Evolutionary conservation across 2,113 vertebrate genomes (phyloP), one percentile per base, ranked within the genome.

Genomic region (Misgurnus anguillicaudatus): DNA sequence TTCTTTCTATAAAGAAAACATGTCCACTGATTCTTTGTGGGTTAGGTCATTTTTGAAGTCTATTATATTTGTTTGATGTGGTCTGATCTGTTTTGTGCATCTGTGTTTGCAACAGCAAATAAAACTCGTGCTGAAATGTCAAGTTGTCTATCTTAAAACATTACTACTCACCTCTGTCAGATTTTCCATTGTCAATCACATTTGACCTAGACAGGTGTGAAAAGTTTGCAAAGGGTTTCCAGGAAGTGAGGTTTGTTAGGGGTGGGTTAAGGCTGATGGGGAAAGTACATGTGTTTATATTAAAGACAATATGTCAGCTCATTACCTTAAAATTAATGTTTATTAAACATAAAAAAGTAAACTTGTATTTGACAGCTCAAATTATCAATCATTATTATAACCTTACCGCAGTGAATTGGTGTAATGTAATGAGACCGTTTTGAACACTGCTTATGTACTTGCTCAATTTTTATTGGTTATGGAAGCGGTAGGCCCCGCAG

Each of bases 51-150:
- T 61, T 61, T 31, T 10, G 17, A 19, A 3, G 0, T 57, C 6
- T 6, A n/a, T 4, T 10, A 2, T 67, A 17, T 13, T 47, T 5
- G 17, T 45, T 58, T 3, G 9, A 51, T 11, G 4, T 57, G 21
- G 31, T 41, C 5, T 58, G 13, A 21, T 61, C 9, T 10, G 13
- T 71, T 75, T 6, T 17, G 41, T 61, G 24, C 62, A 61, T 70
- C 58, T 61, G 19, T 67, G n/a, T 69, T 45, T 75, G 45, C 42
- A 69, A 53, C 72, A 19, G 41, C 63, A 78, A 82, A 82, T 82
- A 42, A 79, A 82, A 68, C 19, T 62, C 24, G 11, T 17, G 5
- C 71, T 74, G 39, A 21, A 53, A 48, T 36, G 45, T 51, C 41
- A 67, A 11, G 11, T 45, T 47, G 4, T 67, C 8, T 47, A 19